Base-by-base conservation (phyloP, 2,797 vertebrate species). In the Enteromius unitaeniatus region DNA sequence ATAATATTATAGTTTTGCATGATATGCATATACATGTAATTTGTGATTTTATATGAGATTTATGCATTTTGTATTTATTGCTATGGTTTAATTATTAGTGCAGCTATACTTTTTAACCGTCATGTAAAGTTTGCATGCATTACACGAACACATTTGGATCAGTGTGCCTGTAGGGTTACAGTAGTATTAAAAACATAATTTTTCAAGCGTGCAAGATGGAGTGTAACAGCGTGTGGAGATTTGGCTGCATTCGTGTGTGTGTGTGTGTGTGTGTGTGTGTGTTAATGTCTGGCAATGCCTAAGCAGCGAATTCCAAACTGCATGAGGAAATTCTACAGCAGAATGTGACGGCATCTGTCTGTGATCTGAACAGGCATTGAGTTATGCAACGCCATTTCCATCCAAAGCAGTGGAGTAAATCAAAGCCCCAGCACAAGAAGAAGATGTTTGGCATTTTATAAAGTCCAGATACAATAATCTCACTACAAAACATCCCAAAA, bases 361-460 rank as follows among this genome's bases (percentile, higher is more conserved):
- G 68, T 51, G 83, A 79, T 84, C 26, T 55, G 45, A 84, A 74
- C 76, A 84, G 77, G 34, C 31, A 34, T 72, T 10, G 6, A 23
- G 67, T 84, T 79, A 84, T 73, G 77, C 68, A 84, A 84, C 23
- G 2, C 37, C 11, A 74, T 55, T 79, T n/a, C 47, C 1, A 37
- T 79, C 19, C 77, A 79, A 79, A 84, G 74, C 75, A 84, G 69
- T 31, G 58, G 69, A 73, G 45, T 31, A 67, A 79, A 79, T 53
- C 10, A 79, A 45, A 79, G 26, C 67, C 26, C 26, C 34, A 31
- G 64, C 1, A 42, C 55, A 79, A 64, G 64, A 4, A 40, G n/a
- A 72, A 78, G 31, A 51, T 49, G 23, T 73, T 72, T n/a, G 40
- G 55, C 17, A 72, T 79, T 62, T 79, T 2, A 70, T 2, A 40